Evolutionary conservation across 2,888 invertebrate genomes (phyloP).

Genomic region (Eurois occulta): DNA sequence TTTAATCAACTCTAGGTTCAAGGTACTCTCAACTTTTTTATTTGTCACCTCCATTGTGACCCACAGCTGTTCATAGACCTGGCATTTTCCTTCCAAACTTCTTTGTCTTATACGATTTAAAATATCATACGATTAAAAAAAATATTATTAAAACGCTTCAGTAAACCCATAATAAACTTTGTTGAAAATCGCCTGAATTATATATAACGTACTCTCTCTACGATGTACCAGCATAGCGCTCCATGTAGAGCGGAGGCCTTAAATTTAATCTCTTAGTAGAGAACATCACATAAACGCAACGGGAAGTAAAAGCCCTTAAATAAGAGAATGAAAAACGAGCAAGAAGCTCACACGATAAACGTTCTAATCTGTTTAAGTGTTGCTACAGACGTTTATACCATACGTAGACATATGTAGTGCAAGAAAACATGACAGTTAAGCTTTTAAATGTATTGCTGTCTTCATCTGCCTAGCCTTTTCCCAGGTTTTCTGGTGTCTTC

Average conservation of each 20-base stretch:
- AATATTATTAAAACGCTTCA: neutral
- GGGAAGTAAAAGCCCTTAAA: constrained; percentile 85
- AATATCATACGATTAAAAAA: neutral
- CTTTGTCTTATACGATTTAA: neutral
- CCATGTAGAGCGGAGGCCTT: constrained; percentile 67
- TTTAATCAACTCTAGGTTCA: neutral
- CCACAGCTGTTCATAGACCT: neutral
- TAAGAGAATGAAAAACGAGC: constrained; percentile 87
- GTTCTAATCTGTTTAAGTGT: constrained; percentile 89
- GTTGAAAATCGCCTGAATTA: constrained; percentile 47
- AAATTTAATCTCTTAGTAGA: constrained; percentile 85
- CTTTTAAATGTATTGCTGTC: constrained; percentile 24
- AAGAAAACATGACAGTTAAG: constrained; percentile 20
- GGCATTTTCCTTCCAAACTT: neutral
- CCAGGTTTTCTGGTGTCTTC: neutral
- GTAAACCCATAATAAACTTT: constrained; percentile 5
- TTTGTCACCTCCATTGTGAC: neutral
- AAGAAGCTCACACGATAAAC: constrained; percentile 84
- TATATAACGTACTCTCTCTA: constrained; percentile 42
- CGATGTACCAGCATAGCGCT: constrained; percentile 37
- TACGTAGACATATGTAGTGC: constrained; percentile 26
- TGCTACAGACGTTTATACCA: constrained; percentile 68
- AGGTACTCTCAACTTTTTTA: neutral
- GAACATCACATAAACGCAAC: constrained; percentile 80
- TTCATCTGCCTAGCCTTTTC: neutral